A percentile compares a stretch with the other conserved stretches of the same genome.
These are phyloP conservation scores for Mechanitis mazaeus DNA, from an alignment of 2,888 invertebrate species.

Conservation along the genomic window DNA sequence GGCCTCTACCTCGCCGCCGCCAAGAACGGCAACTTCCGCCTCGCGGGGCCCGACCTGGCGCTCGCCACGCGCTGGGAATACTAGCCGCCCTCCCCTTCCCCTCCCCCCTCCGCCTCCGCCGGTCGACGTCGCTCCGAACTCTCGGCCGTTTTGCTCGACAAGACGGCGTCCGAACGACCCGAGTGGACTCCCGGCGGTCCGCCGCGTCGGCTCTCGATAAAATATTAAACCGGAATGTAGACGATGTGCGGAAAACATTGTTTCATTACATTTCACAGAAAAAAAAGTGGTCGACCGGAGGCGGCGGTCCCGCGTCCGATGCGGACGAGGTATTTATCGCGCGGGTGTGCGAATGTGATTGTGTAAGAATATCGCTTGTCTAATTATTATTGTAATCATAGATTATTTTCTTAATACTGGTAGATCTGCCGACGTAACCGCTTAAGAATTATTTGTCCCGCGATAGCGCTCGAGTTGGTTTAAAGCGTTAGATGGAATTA, in stretches of 20 bases:
- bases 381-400: conserved; percentile 55
- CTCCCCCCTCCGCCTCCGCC: conserved; percentile 7
- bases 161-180: conserved; percentile 65
- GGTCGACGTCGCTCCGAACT: neutral
- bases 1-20: conserved; percentile 89
- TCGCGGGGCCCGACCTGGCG: conserved; percentile 86
- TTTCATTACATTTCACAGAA: conserved; percentile 54
- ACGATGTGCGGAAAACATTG: conserved; percentile 56
- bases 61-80: conserved; percentile 96
- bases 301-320: conserved; percentile 46
- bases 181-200: conserved; percentile 55
- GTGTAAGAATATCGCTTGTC: conserved; percentile 58
- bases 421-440: conserved; percentile 63
- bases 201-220: conserved; percentile 51
- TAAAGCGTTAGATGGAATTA: conserved; percentile 44
- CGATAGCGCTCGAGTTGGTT: conserved; percentile 62
- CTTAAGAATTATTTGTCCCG: conserved; percentile 53
- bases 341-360: conserved; percentile 61
- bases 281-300: conserved; percentile 49
- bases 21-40: conserved; percentile 93
- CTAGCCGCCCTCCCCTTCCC: conserved; percentile 61
- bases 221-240: conserved; percentile 57
- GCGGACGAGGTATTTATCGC: conserved; percentile 53
- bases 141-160: conserved; percentile 47
- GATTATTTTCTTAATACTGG: conserved; percentile 53